phyloP scores from a whole-genome alignment of 2,113 vertebrate species.

The Camelus bactrianus region DNA sequence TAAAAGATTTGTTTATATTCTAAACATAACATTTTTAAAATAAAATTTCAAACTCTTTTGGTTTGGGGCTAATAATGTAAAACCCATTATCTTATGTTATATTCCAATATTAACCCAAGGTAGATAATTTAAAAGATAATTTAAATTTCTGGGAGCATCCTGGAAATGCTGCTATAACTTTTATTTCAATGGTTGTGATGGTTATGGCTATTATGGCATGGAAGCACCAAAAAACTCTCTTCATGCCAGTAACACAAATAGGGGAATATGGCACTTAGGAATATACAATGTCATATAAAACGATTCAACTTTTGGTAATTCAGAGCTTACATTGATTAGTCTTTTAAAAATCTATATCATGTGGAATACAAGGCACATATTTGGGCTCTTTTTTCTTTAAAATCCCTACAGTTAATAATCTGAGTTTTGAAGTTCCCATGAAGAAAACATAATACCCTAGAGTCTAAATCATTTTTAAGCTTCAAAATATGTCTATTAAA shows the following conservation, averaged over 20 bases:
- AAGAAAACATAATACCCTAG: background rate
- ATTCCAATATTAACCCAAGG: constrained; percentile 50
- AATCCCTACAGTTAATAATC: constrained; percentile 26
- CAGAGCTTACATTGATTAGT: background rate
- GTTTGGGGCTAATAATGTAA: constrained; percentile 43
- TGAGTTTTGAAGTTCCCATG: constrained; percentile 54
- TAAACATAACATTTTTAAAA: constrained; percentile 54
- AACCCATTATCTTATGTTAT: constrained; percentile 9
- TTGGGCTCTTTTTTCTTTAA: constrained; percentile 64
- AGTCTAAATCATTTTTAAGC: constrained; percentile 43
- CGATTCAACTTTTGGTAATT: background rate
- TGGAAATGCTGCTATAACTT: constrained; percentile 37
- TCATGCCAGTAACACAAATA: constrained; percentile 25
- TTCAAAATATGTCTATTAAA: constrained; percentile 55
- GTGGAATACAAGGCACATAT: constrained; percentile 1
- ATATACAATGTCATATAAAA: constrained; percentile 40
- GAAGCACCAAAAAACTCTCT: constrained; percentile 3
- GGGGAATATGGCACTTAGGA: background rate
- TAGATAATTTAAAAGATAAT: constrained; percentile 30
- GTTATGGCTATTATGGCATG: background rate
- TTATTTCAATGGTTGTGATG: constrained; percentile 5
- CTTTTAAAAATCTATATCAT: constrained; percentile 35
- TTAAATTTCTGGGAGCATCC: constrained; percentile 44
- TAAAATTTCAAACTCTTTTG: constrained; percentile 58
- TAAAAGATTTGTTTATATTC: constrained; percentile 40